These are phyloP conservation scores for Carcharodon carcharias DNA, from an alignment of 2,797 vertebrate species.

Conservation along the genomic window DNA sequence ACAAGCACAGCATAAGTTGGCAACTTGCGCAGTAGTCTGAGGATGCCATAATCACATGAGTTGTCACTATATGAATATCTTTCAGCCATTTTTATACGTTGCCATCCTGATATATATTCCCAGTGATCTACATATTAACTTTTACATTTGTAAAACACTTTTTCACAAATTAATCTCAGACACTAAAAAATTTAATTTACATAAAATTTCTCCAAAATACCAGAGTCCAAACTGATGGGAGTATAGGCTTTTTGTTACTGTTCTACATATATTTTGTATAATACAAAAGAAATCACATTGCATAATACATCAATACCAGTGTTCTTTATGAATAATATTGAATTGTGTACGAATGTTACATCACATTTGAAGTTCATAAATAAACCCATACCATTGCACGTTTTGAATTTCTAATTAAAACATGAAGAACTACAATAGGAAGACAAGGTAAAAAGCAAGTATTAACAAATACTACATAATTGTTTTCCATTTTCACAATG, in stretches of 20 bases:
- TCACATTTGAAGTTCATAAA: background rate
- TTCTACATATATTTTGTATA: background rate
- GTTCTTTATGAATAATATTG: background rate
- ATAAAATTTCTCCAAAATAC: background rate
- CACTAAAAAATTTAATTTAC: background rate
- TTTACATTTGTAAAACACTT: background rate
- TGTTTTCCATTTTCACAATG: background rate
- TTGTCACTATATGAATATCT: background rate
- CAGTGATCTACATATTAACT: background rate
- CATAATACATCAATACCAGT: background rate
- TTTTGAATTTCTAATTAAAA: background rate
- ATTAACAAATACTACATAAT: background rate
- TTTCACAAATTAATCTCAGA: background rate
- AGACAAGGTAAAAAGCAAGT: background rate
- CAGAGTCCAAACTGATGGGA: background rate
- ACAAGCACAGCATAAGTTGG: no score
- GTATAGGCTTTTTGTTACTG: background rate
- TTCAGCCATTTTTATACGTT: background rate
- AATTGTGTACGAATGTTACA: background rate
- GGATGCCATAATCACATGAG: background rate
- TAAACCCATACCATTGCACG: background rate
- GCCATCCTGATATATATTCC: background rate
- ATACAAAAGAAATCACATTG: background rate
- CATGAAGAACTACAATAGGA: background rate
- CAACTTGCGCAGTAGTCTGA: background rate